A percentile compares a stretch with the other conserved stretches of the same genome.
These are phyloP conservation scores for Alosa alosa DNA, from an alignment of 2,113 vertebrate genomes.

Conservation along the genomic window DNA sequence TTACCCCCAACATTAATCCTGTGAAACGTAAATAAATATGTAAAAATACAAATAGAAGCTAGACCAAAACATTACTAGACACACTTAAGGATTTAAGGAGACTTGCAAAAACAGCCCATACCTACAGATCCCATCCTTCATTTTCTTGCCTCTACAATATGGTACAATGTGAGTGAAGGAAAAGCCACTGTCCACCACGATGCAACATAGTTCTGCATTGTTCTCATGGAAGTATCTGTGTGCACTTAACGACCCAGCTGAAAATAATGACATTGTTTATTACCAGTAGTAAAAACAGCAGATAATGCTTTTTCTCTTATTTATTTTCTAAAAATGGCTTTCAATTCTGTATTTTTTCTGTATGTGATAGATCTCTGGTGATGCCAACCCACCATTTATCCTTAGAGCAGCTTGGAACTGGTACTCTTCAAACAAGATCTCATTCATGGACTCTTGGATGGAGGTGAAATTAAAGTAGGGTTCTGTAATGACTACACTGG, in stretches of 20 bases:
- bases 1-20: constrained; percentile 98
- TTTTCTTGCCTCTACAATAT: constrained; percentile 92
- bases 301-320: not conserved
- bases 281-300: too few relatives aligned
- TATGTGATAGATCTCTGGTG: not conserved
- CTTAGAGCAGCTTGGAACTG: constrained; percentile 94
- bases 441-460: constrained; percentile 99
- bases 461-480: constrained; percentile 97
- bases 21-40: constrained; percentile 7
- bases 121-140: constrained; percentile 95
- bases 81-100: not conserved
- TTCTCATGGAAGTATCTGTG: constrained; percentile 89
- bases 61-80: not conserved
- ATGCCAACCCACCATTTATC: constrained; percentile 80
- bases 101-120: constrained; percentile 49
- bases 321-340: not conserved
- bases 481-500: constrained; percentile 91
- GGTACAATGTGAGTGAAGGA: constrained; percentile 95
- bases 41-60: not conserved
- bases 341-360: not conserved
- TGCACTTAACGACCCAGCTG: constrained; percentile 89
- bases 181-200: constrained; percentile 94
- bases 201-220: constrained; percentile 86
- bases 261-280: constrained; percentile 43
- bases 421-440: constrained; percentile 98